phyloP scores from a whole-genome alignment of 2,797 vertebrate genomes.

The Glossophaga mutica region DNA sequence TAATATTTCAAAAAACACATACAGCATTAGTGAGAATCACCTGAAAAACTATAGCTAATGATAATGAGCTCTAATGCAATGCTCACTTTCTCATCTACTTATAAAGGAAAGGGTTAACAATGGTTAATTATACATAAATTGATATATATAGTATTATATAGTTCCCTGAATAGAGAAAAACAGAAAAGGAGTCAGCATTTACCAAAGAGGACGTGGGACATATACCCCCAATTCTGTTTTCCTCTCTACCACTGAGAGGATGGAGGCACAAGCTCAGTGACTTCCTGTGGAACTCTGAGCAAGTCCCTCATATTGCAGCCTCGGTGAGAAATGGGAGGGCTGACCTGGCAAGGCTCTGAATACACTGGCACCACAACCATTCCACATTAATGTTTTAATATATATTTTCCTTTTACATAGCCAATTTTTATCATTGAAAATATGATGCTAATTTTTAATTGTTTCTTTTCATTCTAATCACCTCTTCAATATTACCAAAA shows the following conservation, averaged over 20 bases:
- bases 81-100: neutral
- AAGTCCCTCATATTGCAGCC: neutral
- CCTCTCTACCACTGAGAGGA: neutral
- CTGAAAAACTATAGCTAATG: neutral
- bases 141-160: neutral
- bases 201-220: neutral
- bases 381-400: neutral
- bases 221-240: neutral
- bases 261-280: neutral
- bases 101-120: neutral
- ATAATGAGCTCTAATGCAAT: neutral
- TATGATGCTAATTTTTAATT: neutral
- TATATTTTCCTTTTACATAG: neutral
- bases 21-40: neutral
- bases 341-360: neutral
- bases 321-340: neutral
- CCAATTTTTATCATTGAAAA: constrained; percentile 22
- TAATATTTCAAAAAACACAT: neutral
- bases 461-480: neutral
- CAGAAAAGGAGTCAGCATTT: neutral
- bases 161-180: neutral
- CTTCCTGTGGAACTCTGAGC: neutral
- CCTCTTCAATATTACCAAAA: constrained; percentile 6
- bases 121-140: neutral
- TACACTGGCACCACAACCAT: neutral